Conservation (phyloP, 2,113 vertebrate species). For the Ochotona princeps region DNA sequence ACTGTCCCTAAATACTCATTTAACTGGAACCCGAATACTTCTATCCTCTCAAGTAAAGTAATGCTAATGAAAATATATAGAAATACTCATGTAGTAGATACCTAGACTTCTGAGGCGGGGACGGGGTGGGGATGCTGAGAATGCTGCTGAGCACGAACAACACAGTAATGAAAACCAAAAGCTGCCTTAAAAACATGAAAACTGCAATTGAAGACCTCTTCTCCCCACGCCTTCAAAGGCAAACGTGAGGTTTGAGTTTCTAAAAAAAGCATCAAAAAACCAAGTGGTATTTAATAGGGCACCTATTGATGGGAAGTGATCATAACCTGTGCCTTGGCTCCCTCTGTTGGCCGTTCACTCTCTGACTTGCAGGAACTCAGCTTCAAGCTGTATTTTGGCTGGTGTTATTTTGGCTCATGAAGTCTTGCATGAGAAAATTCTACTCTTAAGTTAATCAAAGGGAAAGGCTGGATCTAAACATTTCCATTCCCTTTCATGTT, state of each 20-base stretch:
- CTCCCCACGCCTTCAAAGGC: neutral
- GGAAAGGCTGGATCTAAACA: neutral
- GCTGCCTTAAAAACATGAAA: neutral
- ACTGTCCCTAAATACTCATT: neutral
- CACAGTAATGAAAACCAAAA: conserved; percentile 23
- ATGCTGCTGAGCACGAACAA: conserved; percentile 26
- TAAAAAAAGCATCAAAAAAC: conserved; percentile 18
- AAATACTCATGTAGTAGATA: neutral
- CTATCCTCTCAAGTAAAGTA: conserved; percentile 11
- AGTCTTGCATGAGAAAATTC: neutral
- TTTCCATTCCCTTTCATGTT: neutral
- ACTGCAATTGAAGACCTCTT: neutral
- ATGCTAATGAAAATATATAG: conserved; percentile 1
- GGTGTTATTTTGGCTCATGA: neutral
- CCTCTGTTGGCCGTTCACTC: conserved; percentile 45
- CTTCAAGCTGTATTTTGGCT: neutral
- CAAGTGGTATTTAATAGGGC: neutral
- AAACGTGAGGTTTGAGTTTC: conserved; percentile 14
- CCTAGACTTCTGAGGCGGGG: conserved; percentile 1
- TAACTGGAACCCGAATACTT: neutral
- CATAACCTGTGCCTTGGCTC: conserved; percentile 42
- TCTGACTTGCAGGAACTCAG: conserved; percentile 2
- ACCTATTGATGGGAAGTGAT: fast-evolving
- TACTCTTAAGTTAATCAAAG: conserved; percentile 26
- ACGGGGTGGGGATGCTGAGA: neutral